phyloP scores from a whole-genome alignment of 2,888 invertebrate species.

The Ecdyonurus torrentis region DNA sequence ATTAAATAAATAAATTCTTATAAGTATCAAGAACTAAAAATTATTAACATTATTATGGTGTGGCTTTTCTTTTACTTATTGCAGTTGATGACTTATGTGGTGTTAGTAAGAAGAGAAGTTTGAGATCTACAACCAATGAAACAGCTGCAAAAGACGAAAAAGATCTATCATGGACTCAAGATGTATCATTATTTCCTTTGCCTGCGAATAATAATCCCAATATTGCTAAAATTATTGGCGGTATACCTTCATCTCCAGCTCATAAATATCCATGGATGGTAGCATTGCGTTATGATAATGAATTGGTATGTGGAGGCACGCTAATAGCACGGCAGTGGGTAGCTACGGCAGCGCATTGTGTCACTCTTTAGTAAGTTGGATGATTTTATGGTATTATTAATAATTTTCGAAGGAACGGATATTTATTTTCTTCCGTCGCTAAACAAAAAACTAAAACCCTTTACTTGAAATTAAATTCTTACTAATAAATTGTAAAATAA shows the following conservation, averaged over 20 bases:
- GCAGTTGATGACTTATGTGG: conserved; percentile 1
- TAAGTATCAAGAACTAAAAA: no score
- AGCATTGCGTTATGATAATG: neutral
- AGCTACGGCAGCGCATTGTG: conserved; percentile 4
- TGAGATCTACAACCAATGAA: neutral
- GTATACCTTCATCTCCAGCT: neutral
- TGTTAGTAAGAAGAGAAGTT: neutral
- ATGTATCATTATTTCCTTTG: neutral
- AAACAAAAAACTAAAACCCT: no score
- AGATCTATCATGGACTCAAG: neutral
- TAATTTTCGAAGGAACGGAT: no score
- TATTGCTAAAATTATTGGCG: neutral
- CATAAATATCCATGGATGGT: conserved; percentile 5
- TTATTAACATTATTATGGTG: no score
- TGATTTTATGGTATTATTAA: no score
- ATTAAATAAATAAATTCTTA: no score
- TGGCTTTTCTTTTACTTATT: no score
- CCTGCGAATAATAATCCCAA: neutral
- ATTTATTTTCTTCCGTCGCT: no score
- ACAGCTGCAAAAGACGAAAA: neutral
- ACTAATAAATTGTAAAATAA: no score
- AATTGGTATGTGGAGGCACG: neutral
- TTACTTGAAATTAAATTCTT: no score
- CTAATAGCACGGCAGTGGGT: conserved; percentile 1
- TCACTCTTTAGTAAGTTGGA: neutral